Base-by-base conservation (phyloP, 2,888 invertebrate species). In the Luperina testacea region DNA sequence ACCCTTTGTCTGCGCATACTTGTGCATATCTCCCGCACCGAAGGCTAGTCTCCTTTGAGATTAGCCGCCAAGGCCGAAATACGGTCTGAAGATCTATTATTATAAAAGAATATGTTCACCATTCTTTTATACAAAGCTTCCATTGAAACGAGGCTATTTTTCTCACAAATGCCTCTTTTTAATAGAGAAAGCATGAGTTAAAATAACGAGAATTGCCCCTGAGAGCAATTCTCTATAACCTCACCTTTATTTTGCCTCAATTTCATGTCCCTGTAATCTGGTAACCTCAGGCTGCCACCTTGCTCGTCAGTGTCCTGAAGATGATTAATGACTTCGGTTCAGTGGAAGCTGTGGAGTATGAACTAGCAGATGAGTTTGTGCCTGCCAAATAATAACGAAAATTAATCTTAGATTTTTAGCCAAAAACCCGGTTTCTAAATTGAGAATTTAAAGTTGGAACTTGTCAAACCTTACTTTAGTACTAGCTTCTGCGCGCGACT, bases 261-360 rank as follows among this genome's bases (percentile, higher is more conserved):
- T 65, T 70, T 72, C 59, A 57, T 75, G 64, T 77, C 71, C 51
- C 57, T 57, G 74, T 87, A 86, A 87, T 86, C 85, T 78, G 63
- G 75, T 70, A 75, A 79, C 81, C 72, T 45, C 82, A 82, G 85
- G 75, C 85, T 73, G 68, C 51, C 38, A 81, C 77, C 75, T 75
- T 51, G 42, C 81, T 65, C 70, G 86, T 83, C 88, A 78, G 78
- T 77, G 61, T 72, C 75, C 65, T 51, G 72, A 45, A 72, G 71
- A 87, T 88, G 87, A 87, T 88, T 83, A 83, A 87, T 86, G 87
- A 78, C 32, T 53, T 68, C 57, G 27, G 57, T 81, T 48, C 51
- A 11, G 59, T 63, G 65, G 20, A 59, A 72, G 69, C 72, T 67
- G 72, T 68, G 51, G 69, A 78, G 63, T 61, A 45, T 27, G 64